Evolutionary conservation across 1,140 invertebrate species (phyloP), one percentile per base, ranked within the genome.

Genomic region (Octopus sinensis): DNA sequence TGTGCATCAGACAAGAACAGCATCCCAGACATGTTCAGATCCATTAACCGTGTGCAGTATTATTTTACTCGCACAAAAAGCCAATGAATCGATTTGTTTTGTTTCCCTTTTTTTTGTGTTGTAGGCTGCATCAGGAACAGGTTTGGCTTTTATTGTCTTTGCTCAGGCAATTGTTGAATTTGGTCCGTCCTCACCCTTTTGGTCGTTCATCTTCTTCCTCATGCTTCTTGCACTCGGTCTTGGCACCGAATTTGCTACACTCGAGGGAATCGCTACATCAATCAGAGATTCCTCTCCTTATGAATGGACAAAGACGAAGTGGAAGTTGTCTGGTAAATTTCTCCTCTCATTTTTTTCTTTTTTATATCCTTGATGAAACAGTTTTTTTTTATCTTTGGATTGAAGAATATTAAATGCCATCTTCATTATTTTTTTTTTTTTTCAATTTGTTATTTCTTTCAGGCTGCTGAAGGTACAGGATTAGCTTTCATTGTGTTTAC

Each of bases 161-260:
- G 96, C 96, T 0, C 95, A 97, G 87, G 96, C 96, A 3, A 95
- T 98, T 53, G 93, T 95, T 2, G 95, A 95, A 90, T 95, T 98
- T 93, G 92, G 98, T 83, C 96, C 97, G 0, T 93, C 95, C 56
- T 94, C 96, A 0, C 95, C 97, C 86, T 92, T 98, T 78, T 98
- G 97, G 96, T 94, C 96, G 0, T 89, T 96, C 1, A 91, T 97
- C 4, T 98, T 98, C 91, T 98, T 98, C 90, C 89, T 95, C 30
- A 98, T 98, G 97, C 91, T 98, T 17, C 95, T 98, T 84, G 94
- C 97, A 81, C 92, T 98, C 6, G 97, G 97, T 56, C 93, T 98
- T 83, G 96, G 97, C 88, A 95, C 93, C 86, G 95, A 95, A 92
- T 96, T 97, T 91, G 94, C 86, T 30, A 90, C 86, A 43, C 84